These are phyloP conservation scores for Cyprinodon tularosa DNA, from an alignment of 2,113 vertebrate genomes.

Conservation along the genomic window DNA sequence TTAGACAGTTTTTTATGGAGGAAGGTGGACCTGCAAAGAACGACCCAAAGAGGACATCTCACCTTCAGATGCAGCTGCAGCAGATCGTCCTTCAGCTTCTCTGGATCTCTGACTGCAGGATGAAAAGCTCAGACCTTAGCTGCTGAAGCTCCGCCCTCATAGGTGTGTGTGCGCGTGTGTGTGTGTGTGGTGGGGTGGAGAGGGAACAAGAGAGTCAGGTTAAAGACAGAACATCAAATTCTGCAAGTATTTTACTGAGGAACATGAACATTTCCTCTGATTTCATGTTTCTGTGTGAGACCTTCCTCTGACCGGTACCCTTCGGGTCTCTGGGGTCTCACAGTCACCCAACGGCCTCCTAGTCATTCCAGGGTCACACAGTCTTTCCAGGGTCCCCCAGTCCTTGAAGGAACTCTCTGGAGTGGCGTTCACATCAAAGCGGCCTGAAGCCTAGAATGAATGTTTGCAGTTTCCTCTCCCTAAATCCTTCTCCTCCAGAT, in stretches of 20 bases:
- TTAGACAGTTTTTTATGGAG: no score
- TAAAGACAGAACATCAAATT: neutral
- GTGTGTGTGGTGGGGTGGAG: neutral
- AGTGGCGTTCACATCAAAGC: slow-evolving; percentile 48
- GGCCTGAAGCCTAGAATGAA: slow-evolving; percentile 41
- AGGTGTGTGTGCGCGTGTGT: slow-evolving; percentile 30
- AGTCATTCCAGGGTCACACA: neutral
- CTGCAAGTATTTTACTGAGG: neutral
- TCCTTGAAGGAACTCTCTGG: neutral
- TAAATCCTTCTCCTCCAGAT: slow-evolving; percentile 60
- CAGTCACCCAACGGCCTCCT: neutral
- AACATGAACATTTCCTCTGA: neutral
- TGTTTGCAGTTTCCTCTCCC: slow-evolving; percentile 67
- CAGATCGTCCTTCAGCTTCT: slow-evolving; percentile 11
- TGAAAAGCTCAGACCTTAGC: slow-evolving; percentile 25
- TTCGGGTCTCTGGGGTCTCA: neutral
- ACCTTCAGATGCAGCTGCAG: slow-evolving; percentile 47
- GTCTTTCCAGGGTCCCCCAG: neutral
- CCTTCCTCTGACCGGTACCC: neutral
- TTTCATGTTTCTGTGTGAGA: neutral
- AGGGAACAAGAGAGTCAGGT: neutral
- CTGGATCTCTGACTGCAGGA: slow-evolving; percentile 7
- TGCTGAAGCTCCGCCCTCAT: slow-evolving; percentile 50
- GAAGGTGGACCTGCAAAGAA: neutral
- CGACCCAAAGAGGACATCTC: slow-evolving; percentile 7